Evolutionary conservation across 2,797 vertebrate species (phyloP), one percentile per base, ranked within the genome.

Genomic region (Apogon hyalosoma): DNA sequence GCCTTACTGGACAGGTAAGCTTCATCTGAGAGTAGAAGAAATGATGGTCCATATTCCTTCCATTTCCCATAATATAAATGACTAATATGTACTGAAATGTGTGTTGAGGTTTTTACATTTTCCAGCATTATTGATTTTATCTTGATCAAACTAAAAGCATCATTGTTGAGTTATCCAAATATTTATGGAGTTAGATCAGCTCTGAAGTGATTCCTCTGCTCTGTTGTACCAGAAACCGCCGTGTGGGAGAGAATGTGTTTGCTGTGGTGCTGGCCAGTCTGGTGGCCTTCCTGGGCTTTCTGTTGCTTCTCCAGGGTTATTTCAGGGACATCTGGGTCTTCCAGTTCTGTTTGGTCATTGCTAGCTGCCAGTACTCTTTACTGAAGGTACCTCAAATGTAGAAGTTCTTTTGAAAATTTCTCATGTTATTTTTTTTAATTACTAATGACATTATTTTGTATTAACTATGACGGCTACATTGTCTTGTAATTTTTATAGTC

Each of bases 271-370:
- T 97, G 77, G 96, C 95, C 84, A 95, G 94, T 80, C 89, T 97
- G 58, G 96, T 97, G 49, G 95, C 96, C 55, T 97, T 97, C 82
- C 87, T 97, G 63, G 96, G 96, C 28, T 97, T 96, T 82, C 86
- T 96, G n/a, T 84, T 97, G 51, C 92, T 97, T 50, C 94, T 96
- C 14, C 93, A 95, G 69, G 96, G 95, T 82, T 97, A 96, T 80
- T 97, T 97, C 93, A 93, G 93, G 50, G 96, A 97, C 93, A 96
- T 97, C 87, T 97, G 95, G 95, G 96, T 97, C 75, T 97, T 97
- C 90, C 96, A 96, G 94, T 97, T 97, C 87, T 97, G 96, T 80
- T 82, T 97, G 77, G 96, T 97, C 87, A 97, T 97, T 39, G 96
- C 96, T 60, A 96, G 96, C 90, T 97, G 96, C 90, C 96, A 97